Evolutionary conservation across 2,113 vertebrate species (phyloP).

Genomic region (Jacana jacana): DNA sequence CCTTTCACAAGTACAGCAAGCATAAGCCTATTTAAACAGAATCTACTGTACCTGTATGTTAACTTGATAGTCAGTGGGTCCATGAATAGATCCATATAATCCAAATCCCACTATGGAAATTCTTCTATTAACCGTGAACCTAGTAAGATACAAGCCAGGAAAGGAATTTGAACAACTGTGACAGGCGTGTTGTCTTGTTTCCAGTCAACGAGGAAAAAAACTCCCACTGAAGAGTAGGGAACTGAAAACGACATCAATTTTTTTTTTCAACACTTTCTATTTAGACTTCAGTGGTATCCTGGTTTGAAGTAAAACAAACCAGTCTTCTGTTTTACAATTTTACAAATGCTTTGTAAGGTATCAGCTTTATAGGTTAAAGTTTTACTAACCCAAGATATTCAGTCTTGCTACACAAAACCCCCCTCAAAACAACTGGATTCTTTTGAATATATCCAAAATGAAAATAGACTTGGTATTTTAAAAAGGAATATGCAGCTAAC

Average conservation of each 20-base stretch:
- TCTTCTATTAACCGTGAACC: constrained; percentile 93
- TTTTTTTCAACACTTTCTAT: neutral
- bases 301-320: too few relatives aligned
- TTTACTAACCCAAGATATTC: neutral
- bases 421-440: neutral
- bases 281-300: neutral
- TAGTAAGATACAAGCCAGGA: constrained; percentile 50
- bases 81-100: constrained; percentile 94
- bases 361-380: neutral
- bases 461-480: neutral
- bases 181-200: neutral
- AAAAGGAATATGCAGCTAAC: neutral
- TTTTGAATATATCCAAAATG: neutral
- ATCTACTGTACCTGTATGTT: constrained; percentile 89
- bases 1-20: neutral
- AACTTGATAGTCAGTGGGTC: constrained; percentile 94
- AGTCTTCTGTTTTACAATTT: too few relatives aligned
- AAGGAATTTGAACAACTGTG: neutral
- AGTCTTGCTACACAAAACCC: neutral
- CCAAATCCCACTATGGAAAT: constrained; percentile 94
- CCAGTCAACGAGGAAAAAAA: neutral
- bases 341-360: neutral
- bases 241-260: neutral
- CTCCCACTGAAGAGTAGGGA: neutral
- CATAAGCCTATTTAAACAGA: neutral